Conservation (phyloP, 2,888 invertebrate genomes). For the Eristalis arbustorum region DNA sequence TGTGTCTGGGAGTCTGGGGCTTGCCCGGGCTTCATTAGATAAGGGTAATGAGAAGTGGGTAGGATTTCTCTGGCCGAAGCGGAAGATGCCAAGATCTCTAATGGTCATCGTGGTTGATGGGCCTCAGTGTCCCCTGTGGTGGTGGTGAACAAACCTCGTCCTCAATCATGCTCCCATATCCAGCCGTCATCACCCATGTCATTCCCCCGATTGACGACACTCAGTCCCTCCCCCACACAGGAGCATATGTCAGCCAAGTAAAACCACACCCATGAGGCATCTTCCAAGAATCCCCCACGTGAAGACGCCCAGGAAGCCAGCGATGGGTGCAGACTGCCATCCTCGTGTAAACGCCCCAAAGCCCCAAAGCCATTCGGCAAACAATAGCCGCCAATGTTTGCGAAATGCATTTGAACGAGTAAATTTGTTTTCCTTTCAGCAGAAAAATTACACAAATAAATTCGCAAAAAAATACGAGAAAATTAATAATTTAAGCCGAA, state of each 20-base stretch:
- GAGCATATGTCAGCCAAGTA: too few relatives aligned
- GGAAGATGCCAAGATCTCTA: neutral
- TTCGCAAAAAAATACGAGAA: constrained; percentile 25
- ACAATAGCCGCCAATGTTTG: constrained; percentile 65
- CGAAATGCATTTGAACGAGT: constrained; percentile 60
- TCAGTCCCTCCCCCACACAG: too few relatives aligned
- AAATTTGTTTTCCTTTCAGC: constrained; percentile 58
- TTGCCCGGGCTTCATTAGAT: constrained; percentile 55
- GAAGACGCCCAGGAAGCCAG: neutral
- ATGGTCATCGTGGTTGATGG: neutral
- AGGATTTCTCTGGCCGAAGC: too few relatives aligned
- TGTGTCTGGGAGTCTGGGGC: constrained; percentile 14
- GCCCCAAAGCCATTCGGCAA: constrained; percentile 57
- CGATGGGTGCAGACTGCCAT: neutral
- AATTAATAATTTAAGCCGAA: constrained; percentile 69
- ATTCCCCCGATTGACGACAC: too few relatives aligned
- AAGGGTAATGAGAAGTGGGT: constrained; percentile 18
- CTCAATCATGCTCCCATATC: too few relatives aligned
- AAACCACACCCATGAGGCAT: too few relatives aligned
- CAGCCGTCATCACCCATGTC: too few relatives aligned
- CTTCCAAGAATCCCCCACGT: neutral
- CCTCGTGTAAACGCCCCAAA: constrained; percentile 5
- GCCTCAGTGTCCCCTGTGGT: too few relatives aligned
- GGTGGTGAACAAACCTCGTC: too few relatives aligned
- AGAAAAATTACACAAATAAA: constrained; percentile 7